Percentiles rank a stretch among this genome's conserved stretches.
Conservation (phyloP, 2,797 vertebrate genomes). For the Argentina silus region DNA sequence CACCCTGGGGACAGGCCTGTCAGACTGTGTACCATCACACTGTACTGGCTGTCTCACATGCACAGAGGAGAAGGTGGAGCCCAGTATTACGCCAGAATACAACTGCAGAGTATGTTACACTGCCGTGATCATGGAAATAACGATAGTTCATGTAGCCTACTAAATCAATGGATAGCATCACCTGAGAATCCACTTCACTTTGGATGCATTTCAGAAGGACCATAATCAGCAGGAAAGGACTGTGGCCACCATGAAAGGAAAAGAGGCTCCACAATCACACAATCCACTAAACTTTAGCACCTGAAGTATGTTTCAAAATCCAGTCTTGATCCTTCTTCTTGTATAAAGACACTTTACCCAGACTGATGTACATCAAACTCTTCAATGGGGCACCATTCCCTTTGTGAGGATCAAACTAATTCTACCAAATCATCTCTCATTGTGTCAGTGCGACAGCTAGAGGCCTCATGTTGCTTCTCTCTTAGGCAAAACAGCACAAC, state of each 20-base stretch:
- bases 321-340: background rate
- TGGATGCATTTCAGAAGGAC: background rate
- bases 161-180: background rate
- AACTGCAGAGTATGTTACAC: background rate
- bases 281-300: background rate
- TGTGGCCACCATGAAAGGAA: background rate
- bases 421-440: background rate
- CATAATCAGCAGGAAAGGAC: background rate
- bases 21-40: slow-evolving; percentile 48
- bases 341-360: background rate
- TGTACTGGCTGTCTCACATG: slow-evolving; percentile 34
- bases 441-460: background rate
- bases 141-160: background rate
- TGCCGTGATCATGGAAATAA: background rate
- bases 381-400: background rate
- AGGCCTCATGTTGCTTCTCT: background rate
- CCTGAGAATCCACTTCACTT: background rate
- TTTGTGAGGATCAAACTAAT: slow-evolving; percentile 8
- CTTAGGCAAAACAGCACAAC: background rate
- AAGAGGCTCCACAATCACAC: background rate
- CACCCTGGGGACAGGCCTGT: slow-evolving; percentile 53
- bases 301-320: background rate
- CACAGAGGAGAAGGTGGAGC: slow-evolving; percentile 16
- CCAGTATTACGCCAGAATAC: slow-evolving; percentile 25
- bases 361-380: background rate